Percentiles rank a stretch among this genome's conserved stretches.
phyloP scores from a whole-genome alignment of 64 coral and sea anemone genomes.

The Montipora cactus region DNA sequence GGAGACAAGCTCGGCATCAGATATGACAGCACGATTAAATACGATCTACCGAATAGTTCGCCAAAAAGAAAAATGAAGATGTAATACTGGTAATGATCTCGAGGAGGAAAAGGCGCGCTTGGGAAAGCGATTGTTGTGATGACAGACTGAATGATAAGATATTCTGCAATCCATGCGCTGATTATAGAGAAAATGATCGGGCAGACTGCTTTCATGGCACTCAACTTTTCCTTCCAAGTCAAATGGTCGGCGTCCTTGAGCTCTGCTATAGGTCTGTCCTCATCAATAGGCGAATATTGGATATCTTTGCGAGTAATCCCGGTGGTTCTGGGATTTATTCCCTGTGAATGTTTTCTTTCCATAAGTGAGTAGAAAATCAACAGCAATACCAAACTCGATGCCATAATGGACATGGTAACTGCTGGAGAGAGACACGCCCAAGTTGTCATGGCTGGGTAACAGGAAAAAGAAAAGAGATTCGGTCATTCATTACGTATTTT shows the following conservation, averaged over 20 bases:
- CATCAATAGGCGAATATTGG: slow-evolving; percentile 31
- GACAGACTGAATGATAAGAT: slow-evolving; percentile 89
- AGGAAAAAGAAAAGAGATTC: background rate
- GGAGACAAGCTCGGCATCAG: slow-evolving; percentile 54
- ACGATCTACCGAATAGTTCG: slow-evolving; percentile 87
- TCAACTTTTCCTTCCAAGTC: slow-evolving; percentile 68
- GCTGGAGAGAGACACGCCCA: slow-evolving; percentile 88
- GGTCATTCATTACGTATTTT: too few relatives aligned
- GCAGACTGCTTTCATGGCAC: slow-evolving; percentile 55
- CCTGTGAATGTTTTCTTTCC: slow-evolving; percentile 82
- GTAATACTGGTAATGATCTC: slow-evolving; percentile 93
- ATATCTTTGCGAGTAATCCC: slow-evolving; percentile 27
- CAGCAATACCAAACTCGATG: slow-evolving; percentile 69
- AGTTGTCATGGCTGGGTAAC: slow-evolving; percentile 82
- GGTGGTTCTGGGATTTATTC: background rate
- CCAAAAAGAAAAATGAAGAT: slow-evolving; percentile 90
- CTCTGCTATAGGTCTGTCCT: background rate
- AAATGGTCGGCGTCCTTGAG: slow-evolving; percentile 3
- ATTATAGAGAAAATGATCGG: slow-evolving; percentile 78
- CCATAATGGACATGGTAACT: slow-evolving; percentile 72
- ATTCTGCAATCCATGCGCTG: slow-evolving; percentile 88
- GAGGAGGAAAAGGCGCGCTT: slow-evolving; percentile 86
- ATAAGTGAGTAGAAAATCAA: slow-evolving; percentile 87
- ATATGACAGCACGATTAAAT: slow-evolving; percentile 75
- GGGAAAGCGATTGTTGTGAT: slow-evolving; percentile 89